Evolutionary conservation across 2,888 invertebrate species (phyloP).

Genomic region (Troilus luridus): DNA sequence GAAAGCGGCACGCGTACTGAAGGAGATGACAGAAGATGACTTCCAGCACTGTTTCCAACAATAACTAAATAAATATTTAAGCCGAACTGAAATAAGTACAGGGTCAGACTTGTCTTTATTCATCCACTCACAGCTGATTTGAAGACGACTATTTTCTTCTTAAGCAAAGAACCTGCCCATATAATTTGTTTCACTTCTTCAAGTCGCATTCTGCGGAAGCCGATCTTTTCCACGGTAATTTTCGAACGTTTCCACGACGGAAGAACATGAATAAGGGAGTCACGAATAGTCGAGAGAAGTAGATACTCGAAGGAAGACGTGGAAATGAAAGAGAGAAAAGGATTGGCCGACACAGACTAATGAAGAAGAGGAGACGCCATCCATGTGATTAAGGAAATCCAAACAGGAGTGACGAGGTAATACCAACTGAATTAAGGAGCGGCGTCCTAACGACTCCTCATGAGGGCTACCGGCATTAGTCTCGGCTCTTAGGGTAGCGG

Average conservation of each 20-base stretch:
- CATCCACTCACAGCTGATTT: too few relatives aligned
- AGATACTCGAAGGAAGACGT: background rate
- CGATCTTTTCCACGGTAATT: too few relatives aligned
- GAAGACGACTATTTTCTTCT: too few relatives aligned
- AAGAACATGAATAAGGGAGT: background rate
- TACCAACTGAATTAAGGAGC: constrained; percentile 54
- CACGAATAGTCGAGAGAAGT: background rate
- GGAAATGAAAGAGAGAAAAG: background rate
- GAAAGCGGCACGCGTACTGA: too few relatives aligned
- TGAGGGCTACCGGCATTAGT: constrained; percentile 54
- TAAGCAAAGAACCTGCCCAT: too few relatives aligned
- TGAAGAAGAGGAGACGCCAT: constrained; percentile 53
- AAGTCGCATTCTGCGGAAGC: too few relatives aligned
- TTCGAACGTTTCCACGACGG: background rate
- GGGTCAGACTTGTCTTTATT: too few relatives aligned
- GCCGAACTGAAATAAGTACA: too few relatives aligned
- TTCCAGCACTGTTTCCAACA: too few relatives aligned
- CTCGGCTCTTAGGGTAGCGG: background rate
- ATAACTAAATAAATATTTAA: too few relatives aligned
- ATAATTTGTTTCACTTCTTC: too few relatives aligned
- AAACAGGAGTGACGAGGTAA: constrained; percentile 58
- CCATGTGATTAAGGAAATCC: constrained; percentile 52
- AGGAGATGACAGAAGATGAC: too few relatives aligned
- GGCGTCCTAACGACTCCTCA: constrained; percentile 53
- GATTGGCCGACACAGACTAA: constrained; percentile 50